Conservation (phyloP, 1,140 invertebrate genomes). For the Diprion similis region DNA sequence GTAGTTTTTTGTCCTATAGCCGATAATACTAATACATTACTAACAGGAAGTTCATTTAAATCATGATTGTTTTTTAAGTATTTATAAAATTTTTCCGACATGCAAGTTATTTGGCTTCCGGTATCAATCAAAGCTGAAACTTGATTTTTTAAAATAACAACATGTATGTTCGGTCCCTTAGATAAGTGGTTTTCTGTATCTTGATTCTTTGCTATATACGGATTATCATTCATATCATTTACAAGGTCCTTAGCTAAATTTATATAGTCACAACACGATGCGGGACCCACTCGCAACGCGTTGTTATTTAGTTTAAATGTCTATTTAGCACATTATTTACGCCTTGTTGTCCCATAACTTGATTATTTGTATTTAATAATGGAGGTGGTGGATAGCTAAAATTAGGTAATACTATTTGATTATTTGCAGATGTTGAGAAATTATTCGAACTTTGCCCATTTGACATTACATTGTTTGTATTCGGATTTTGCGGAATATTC, state of each 20-base stretch:
- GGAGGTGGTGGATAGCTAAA: neutral
- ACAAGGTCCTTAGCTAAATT: neutral
- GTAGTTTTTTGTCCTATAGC: slow-evolving; percentile 17
- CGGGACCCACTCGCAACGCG: neutral
- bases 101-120: slow-evolving; percentile 25
- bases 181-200: neutral
- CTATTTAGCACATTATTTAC: neutral
- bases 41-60: slow-evolving; percentile 14
- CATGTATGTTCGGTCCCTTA: too few species aligned
- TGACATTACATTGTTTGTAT: too few species aligned
- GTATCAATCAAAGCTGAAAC: slow-evolving; percentile 4
- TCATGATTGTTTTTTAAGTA: slow-evolving; percentile 6
- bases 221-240: neutral
- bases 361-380: neutral
- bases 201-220: neutral
- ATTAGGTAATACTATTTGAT: neutral
- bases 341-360: neutral
- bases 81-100: slow-evolving; percentile 24
- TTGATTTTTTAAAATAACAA: neutral
- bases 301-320: neutral
- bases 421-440: neutral
- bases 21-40: slow-evolving; percentile 13
- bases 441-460: neutral
- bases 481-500: neutral
- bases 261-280: neutral